Base-by-base conservation (phyloP, 2,113 vertebrate species). In the Chamaea fasciata region DNA sequence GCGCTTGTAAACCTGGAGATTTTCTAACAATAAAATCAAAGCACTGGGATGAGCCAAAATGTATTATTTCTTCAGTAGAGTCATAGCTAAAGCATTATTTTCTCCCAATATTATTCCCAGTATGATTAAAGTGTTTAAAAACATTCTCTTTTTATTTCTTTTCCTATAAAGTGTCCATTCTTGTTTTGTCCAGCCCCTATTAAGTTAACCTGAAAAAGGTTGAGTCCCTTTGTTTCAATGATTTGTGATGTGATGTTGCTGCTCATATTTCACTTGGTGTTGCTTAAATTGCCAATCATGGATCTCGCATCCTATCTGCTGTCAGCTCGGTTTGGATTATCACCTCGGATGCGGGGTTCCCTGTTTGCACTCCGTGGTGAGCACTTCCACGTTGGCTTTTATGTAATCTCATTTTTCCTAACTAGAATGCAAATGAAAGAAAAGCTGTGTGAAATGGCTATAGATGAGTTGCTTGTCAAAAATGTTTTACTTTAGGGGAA, bases 401-500 rank as follows among this genome's bases (percentile, higher is more conserved):
- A 97, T 90, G 96, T 97, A 98, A 98, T 98, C 92, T 89, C 97
- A 96, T 98, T 98, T 98, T 97, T 96, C 97, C 97, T 99, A 99
- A 99, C 98, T 98, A 99, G 98, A 97, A 99, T 97, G 97, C 96
- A 98, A 99, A 98, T 98, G 98, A 98, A 98, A 98, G 98, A 95
- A 97, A 98, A 98, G 97, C 98, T 97, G 97, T 98, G 98, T 97
- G 98, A 98, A 98, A 98, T 94, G 83, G 97, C 97, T 97, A 90
- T 97, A 97, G 98, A 98, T 97, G 98, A 98, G 98, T 88, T 93
- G 83, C 94, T 97, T 98, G 98, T 99, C 98, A 98, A 97, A 98
- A 98, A 96, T 95, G 94, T 96, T 99, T 98, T 98, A 88, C 97
- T 97, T 98, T 97, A 50, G 76, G 56, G 92, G 0, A 1, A 59